phyloP scores from a whole-genome alignment of 2,797 vertebrate species.

The Danio jaintianensis region DNA sequence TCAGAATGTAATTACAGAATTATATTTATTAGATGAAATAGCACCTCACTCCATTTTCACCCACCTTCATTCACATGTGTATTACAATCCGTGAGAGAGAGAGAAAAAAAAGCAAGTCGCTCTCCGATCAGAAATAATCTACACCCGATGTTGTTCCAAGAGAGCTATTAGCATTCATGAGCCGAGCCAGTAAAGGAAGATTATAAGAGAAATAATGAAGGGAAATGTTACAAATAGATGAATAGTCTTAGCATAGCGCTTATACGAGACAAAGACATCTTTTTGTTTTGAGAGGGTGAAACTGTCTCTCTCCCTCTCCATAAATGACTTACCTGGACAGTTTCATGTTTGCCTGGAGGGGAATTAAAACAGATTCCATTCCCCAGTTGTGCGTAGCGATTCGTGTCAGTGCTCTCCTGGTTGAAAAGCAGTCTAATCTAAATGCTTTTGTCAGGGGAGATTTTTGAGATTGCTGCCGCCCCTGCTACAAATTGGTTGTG shows the following conservation, averaged over 20 bases:
- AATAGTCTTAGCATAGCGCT: slow-evolving; percentile 74
- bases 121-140: slow-evolving; percentile 87
- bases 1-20: slow-evolving; percentile 73
- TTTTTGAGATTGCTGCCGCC: slow-evolving; percentile 82
- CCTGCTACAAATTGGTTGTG: slow-evolving; percentile 86
- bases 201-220: slow-evolving; percentile 90
- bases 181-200: slow-evolving; percentile 88
- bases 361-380: slow-evolving; percentile 84
- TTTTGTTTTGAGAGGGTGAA: slow-evolving; percentile 15
- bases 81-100: slow-evolving; percentile 65
- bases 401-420: slow-evolving; percentile 77
- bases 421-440: slow-evolving; percentile 81
- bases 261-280: slow-evolving; percentile 24
- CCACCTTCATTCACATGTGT: slow-evolving; percentile 79
- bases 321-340: slow-evolving; percentile 85
- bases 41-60: slow-evolving; percentile 66
- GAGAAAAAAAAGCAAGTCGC: slow-evolving; percentile 68
- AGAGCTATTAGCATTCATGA: slow-evolving; percentile 93
- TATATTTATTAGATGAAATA: slow-evolving; percentile 72
- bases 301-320: slow-evolving; percentile 69
- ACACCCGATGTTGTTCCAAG: slow-evolving; percentile 83
- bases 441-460: slow-evolving; percentile 86
- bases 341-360: slow-evolving; percentile 85
- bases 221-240: slow-evolving; percentile 84
- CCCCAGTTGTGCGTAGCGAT: slow-evolving; percentile 72